phyloP scores from a whole-genome alignment of 2,113 vertebrate genomes.

The Megaceryle maxima region DNA sequence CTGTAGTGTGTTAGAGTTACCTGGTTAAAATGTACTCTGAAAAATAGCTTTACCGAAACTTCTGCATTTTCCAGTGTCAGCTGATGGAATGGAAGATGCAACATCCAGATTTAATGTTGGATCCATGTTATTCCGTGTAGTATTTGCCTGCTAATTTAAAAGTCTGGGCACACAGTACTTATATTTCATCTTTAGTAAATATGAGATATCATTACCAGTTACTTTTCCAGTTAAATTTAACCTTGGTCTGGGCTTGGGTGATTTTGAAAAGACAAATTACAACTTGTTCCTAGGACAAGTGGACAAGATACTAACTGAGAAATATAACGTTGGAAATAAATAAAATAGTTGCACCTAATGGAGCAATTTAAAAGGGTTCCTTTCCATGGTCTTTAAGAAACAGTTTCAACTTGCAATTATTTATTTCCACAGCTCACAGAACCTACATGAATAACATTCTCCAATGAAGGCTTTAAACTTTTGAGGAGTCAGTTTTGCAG shows the following conservation, averaged over 20 bases:
- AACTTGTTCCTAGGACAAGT: not conserved
- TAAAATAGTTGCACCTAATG: conserved; percentile 28
- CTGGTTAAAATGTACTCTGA: not conserved
- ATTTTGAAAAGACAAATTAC: conserved; percentile 45
- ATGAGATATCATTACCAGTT: not conserved
- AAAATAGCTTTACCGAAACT: conserved; percentile 2
- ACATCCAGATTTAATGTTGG: not conserved
- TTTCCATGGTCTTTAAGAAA: conserved; percentile 57
- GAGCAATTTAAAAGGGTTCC: conserved; percentile 23
- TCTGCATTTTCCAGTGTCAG: not conserved
- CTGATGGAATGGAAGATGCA: not conserved
- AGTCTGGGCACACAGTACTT: not conserved
- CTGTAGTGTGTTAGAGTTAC: not conserved
- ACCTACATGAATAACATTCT: conserved; percentile 23
- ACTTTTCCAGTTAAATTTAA: conserved; percentile 9
- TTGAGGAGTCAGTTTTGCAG: conserved; percentile 28
- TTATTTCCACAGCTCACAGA: conserved; percentile 26
- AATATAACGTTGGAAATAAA: conserved; percentile 36
- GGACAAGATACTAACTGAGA: not conserved
- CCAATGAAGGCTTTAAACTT: conserved; percentile 19
- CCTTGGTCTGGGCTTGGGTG: not conserved
- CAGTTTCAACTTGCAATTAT: conserved; percentile 35
- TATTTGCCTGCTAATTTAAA: not conserved
- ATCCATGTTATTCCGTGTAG: not conserved
- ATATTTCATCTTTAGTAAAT: too few species aligned